Conservation (phyloP, 2,888 invertebrate genomes). For the Eupithecia dodoneata region DNA sequence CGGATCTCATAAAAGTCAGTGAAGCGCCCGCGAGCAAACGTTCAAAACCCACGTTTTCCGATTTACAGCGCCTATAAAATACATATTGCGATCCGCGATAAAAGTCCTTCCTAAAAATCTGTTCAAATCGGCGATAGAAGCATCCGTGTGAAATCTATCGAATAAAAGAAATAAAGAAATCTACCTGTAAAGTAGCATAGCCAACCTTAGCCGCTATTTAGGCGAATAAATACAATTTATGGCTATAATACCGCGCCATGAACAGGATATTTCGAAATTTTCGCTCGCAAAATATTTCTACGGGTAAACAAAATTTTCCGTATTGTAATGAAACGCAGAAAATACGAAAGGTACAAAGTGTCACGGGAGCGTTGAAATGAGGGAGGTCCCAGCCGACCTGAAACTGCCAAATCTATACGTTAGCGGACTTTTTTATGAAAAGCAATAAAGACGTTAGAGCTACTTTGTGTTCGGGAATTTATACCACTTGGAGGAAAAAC, state of each 20-base stretch:
- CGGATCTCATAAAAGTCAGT: conserved; percentile 78
- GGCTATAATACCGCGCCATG: conserved; percentile 29
- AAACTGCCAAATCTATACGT: conserved; percentile 73
- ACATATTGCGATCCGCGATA: conserved; percentile 82
- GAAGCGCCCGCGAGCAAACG: conserved; percentile 77
- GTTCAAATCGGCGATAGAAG: conserved; percentile 67
- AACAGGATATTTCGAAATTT: conserved; percentile 31
- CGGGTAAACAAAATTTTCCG: conserved; percentile 31
- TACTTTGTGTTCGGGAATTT: conserved; percentile 83
- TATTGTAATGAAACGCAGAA: conserved; percentile 38
- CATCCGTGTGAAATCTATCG: background rate
- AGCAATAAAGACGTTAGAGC: conserved; percentile 82
- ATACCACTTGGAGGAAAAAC: conserved; percentile 81
- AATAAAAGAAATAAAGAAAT: background rate
- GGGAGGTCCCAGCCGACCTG: conserved; percentile 64
- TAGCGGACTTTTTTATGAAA: conserved; percentile 78
- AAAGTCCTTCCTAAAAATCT: conserved; percentile 74
- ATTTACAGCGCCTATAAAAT: conserved; percentile 82
- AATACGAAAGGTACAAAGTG: conserved; percentile 58
- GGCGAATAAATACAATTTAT: conserved; percentile 29
- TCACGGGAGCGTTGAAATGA: conserved; percentile 49
- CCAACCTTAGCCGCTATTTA: conserved; percentile 14
- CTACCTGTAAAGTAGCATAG: background rate
- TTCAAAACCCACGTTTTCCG: conserved; percentile 79
- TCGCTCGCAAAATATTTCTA: conserved; percentile 28